Percentiles rank a stretch among this genome's conserved stretches.
These are phyloP conservation scores for Trachops cirrhosus DNA, from an alignment of 2,797 vertebrate species.

Conservation along the genomic window DNA sequence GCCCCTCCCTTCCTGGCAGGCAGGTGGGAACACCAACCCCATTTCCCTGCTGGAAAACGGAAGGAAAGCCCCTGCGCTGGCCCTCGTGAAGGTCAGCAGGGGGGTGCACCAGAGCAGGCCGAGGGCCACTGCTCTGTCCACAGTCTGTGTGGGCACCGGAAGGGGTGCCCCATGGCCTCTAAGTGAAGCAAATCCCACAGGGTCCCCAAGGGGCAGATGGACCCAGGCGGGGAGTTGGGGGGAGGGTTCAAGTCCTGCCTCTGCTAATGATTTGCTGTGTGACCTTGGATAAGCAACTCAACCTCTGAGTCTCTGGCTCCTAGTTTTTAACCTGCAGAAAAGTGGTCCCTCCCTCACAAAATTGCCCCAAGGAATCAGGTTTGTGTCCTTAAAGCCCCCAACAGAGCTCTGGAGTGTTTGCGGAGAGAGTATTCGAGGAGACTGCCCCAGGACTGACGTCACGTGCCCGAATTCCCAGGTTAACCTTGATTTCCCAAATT, in stretches of 20 bases:
- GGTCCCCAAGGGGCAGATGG: background rate
- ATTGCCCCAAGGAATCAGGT: background rate
- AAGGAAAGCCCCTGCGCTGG: rapidly evolving
- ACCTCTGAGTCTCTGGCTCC: background rate
- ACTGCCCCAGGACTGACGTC: rapidly evolving
- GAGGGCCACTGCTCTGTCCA: rapidly evolving
- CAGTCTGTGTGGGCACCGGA: rapidly evolving
- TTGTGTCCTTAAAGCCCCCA: background rate
- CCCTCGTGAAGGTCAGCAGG: background rate
- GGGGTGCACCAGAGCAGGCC: too few species aligned
- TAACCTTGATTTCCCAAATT: background rate
- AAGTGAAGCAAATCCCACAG: rapidly evolving
- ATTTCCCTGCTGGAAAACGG: background rate
- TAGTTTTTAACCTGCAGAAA: background rate
- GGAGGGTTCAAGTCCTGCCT: background rate
- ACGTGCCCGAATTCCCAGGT: background rate
- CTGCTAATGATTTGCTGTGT: background rate
- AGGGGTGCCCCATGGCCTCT: rapidly evolving
- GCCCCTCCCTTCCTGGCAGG: rapidly evolving
- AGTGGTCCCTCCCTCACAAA: background rate
- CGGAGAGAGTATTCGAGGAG: rapidly evolving
- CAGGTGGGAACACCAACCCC: background rate
- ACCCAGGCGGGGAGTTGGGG: background rate
- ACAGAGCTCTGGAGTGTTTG: background rate
- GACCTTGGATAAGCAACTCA: background rate